Evolutionary conservation across 2,113 vertebrate species (phyloP), one percentile per base, ranked within the genome.

Genomic region (Alethe castanea): DNA sequence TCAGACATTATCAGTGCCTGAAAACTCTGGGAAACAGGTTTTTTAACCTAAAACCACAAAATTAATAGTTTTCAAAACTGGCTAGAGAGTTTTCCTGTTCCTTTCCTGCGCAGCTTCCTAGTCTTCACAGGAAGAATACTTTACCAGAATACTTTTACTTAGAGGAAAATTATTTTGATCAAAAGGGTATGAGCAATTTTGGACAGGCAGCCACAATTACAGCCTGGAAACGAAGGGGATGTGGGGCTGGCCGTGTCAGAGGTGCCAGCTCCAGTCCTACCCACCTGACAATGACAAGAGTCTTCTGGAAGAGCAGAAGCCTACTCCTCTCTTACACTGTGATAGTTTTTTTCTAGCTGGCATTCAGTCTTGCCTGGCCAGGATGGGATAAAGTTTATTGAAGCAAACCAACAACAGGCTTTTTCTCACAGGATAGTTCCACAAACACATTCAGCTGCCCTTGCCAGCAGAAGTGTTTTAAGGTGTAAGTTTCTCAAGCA

Each of bases 181-280:
- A 48, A 40, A 81, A 81, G 16, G 1, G 2, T 61, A 57, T 35
- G 22, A 86, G 11, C 0, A 0, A 52, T 52, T 47, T 60, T 69
- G 36, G 28, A 47, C 7, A 61, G 20, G 31, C 26, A 73, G 29
- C 20, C 60, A 47, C 11, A 12, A 6, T 29, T 44, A 57, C 54
- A 87, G 29, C 8, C 22, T 65, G 56, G 40, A 94, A 87, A 90
- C 6, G 3, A 56, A 72, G 16, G 7, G 19, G 4, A 47, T 50
- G 11, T 57, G 40, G 13, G 36, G 57, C 26, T 33, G 40, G 40
- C 6, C 0, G 0, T 20, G 31, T 29, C 31, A 64, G 20, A 69
- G 18, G 7, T 42, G 33, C 8, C n/a, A 77, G 40, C 44, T 90
- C 48, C 35, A 83, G 38, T n/a, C 66, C 33, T 57, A 62, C 9